Evolutionary conservation across 2,113 vertebrate species (phyloP), one percentile per base, ranked within the genome.

Genomic region (Siphamia tubifer): DNA sequence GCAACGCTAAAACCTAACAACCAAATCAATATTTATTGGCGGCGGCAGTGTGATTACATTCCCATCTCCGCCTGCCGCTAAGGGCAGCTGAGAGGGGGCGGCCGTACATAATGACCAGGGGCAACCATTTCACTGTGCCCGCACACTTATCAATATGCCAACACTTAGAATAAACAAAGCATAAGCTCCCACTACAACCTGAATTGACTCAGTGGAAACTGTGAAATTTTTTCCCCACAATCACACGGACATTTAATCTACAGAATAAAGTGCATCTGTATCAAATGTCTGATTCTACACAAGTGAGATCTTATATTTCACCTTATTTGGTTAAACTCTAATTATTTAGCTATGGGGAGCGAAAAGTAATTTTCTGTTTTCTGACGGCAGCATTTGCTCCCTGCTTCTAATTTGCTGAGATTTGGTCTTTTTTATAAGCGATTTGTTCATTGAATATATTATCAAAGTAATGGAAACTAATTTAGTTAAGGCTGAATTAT

Each of bases 21-120:
- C 52, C 23, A 27, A 71, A 87, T 88, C 84, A 67, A 90, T 90
- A 81, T 71, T 87, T 79, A 82, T 87, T 32, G 21, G 49, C 68
- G 11, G 42, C 0, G 3, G 30, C 3, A 2, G 9, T 42, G 67
- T 36, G 64, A 74, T 81, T 72, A 71, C 64, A 71, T 77, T 60
- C 70, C 42, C 44, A 38, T 61, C 64, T 57, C 42, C 2, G 21
- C 56, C 19, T 23, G 49, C 56, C 53, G 44, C 25, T 42, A 0
- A 4, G 19, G 6, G 20, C 7, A 45, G 65, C 63, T 53, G 19
- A 47, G 38, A 40, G 4, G 38, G 32, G 44, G 10, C 27, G 28
- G 12, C 4, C 13, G 0, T 53, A 45, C 28, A 49, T 32, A 36
- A 56, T 19, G 54, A 61, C 62, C 31, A 38, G 2, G 2, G 45